Evolutionary conservation across 2,888 invertebrate species (phyloP), one percentile per base, ranked within the genome.

Genomic region (Hypomecis punctinalis): DNA sequence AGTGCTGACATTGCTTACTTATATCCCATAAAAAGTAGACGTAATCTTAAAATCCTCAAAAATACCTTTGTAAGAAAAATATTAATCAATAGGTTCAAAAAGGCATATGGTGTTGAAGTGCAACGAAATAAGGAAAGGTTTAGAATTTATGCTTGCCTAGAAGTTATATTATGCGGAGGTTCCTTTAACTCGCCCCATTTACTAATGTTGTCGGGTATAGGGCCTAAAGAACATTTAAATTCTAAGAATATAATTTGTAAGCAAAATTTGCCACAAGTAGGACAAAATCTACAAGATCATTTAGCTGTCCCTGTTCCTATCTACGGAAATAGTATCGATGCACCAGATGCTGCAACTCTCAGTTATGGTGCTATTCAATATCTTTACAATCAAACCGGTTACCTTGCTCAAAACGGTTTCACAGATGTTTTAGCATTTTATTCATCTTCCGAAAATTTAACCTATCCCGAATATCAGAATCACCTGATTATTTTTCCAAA

Each of bases 241-340:
- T 74, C 83, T 0, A 82, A 87, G 7, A 83, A 86, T 8, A 91
- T 93, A 51, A 8, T 73, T 0, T 81, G 88, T 0, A 69, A 88
- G 47, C 76, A 86, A 11, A 80, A 94, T 70, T 85, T 84, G 5
- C 84, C 87, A 0, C 90, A 84, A 0, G 94, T 94, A 0, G 94
- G 94, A 0, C 74, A 86, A 66, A 93, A 94, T 76, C 83, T 94
- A n/a, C 93, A 94, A 73, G 94, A 94, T 68, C 94, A 94, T 74
- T 75, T 85, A 23, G 76, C 79, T 23, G 72, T 89, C 23, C 92
- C 91, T 5, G 58, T 93, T 0, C 76, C 83, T 0, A 74, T 94
- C 13, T 86, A 77, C 48, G 85, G 76, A 2, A 72, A 85, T 61
- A 71, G 78, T 39, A 79, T 92, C 5, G 70, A 70, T 9, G 74